Conservation (phyloP, 1,140 invertebrate genomes). For the Eriocheir sinensis region DNA sequence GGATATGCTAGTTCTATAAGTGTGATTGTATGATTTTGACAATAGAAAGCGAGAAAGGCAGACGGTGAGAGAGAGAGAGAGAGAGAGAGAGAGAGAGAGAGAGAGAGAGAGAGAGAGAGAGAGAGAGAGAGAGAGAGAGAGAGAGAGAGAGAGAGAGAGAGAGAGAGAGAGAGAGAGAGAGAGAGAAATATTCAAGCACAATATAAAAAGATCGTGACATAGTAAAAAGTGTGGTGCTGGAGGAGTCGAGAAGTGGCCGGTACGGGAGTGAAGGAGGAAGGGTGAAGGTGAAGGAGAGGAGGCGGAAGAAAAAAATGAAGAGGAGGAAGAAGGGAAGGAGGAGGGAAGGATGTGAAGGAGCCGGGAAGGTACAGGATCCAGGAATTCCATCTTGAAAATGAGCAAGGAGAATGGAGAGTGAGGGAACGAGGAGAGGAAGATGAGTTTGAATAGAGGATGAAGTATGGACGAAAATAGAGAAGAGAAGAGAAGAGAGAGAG, state of each 20-base stretch:
- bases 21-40: no score
- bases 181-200: neutral
- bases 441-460: neutral
- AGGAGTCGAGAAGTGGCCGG: no score
- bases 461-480: no score
- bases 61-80: neutral
- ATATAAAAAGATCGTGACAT: neutral
- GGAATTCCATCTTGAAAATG: no score
- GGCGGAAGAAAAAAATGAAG: no score
- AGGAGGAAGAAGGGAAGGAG: neutral
- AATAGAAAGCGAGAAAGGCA: neutral
- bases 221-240: no score
- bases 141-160: conserved; percentile 38
- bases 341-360: neutral
- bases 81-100: neutral
- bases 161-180: conserved; percentile 29
- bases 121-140: conserved; percentile 29
- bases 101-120: conserved; percentile 29
- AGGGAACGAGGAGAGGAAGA: neutral
- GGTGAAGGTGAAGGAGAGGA: no score
- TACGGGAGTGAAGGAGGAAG: no score
- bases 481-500: neutral
- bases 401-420: neutral
- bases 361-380: no score
- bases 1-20: neutral